Percentiles rank a stretch among this genome's conserved stretches.
phyloP scores from a whole-genome alignment of 2,113 vertebrate species.

The Oxyura jamaicensis region DNA sequence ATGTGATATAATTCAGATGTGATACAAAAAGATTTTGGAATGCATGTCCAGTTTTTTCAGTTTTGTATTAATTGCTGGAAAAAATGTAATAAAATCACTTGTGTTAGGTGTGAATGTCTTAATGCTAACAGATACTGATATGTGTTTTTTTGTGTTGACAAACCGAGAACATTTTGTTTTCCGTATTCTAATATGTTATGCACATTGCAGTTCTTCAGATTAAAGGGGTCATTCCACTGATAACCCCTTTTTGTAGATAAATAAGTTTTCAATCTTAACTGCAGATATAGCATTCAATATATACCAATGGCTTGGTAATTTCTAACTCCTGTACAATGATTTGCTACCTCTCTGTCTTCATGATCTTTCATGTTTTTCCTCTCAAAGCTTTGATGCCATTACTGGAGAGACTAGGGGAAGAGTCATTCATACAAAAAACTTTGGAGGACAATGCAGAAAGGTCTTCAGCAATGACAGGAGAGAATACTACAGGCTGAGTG shows the following conservation, averaged over 20 bases:
- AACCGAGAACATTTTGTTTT: constrained; percentile 5
- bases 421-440: constrained; percentile 90
- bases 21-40: not conserved
- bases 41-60: not conserved
- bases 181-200: not conserved
- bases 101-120: not conserved
- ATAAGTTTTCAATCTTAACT: not conserved
- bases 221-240: not conserved
- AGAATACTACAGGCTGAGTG: constrained; percentile 84
- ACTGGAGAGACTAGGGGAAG: constrained; percentile 77
- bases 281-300: not conserved
- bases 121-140: not conserved
- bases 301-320: not conserved
- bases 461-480: constrained; percentile 83
- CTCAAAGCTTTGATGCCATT: constrained; percentile 78
- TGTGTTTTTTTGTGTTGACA: not conserved
- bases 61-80: constrained; percentile 17
- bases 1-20: not conserved
- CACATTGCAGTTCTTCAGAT: not conserved
- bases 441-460: constrained; percentile 91
- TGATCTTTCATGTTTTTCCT: not conserved
- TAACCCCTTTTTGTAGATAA: not conserved
- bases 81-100: constrained; percentile 29
- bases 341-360: not conserved
- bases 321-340: not conserved